Evolutionary conservation across 2,888 invertebrate species (phyloP).

Genomic region (Pandemis cinnamomeana): DNA sequence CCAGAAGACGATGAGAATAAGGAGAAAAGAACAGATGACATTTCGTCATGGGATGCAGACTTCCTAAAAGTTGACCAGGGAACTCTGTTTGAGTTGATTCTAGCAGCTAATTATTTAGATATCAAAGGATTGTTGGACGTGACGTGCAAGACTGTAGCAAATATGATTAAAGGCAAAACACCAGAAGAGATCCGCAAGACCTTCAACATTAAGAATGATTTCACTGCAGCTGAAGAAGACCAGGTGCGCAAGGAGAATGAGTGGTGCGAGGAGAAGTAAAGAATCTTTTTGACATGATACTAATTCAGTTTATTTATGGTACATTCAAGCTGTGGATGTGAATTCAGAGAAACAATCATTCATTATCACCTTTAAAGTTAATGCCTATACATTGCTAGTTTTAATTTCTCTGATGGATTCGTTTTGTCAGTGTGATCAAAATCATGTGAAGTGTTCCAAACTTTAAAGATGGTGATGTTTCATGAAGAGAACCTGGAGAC

Average conservation of each 20-base stretch:
- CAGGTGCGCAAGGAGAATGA: conserved; percentile 98
- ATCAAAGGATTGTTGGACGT: conserved; percentile 98
- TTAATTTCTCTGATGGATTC: neutral
- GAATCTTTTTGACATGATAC: neutral
- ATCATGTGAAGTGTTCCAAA: neutral
- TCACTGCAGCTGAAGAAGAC: conserved; percentile 97
- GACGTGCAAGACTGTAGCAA: conserved; percentile 99
- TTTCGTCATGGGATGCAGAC: conserved; percentile 99
- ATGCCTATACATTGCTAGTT: neutral
- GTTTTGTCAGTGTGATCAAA: neutral
- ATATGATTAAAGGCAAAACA: conserved; percentile 99
- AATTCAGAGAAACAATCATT: neutral
- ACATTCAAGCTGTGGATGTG: conserved; percentile 16
- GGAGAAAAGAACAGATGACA: conserved; percentile 99
- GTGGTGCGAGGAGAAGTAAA: conserved; percentile 95
- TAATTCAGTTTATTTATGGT: conserved; percentile 4
- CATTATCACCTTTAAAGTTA: conserved; percentile 5
- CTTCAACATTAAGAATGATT: conserved; percentile 98
- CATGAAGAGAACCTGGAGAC: neutral
- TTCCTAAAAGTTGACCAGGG: conserved; percentile 99
- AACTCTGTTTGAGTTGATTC: conserved; percentile 96
- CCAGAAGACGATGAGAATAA: conserved; percentile 99
- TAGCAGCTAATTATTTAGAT: conserved; percentile 98
- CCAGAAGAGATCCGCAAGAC: conserved; percentile 98
- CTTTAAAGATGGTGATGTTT: neutral